Evolutionary conservation across 2,113 vertebrate species (phyloP).

Genomic region (Cathartes aura): DNA sequence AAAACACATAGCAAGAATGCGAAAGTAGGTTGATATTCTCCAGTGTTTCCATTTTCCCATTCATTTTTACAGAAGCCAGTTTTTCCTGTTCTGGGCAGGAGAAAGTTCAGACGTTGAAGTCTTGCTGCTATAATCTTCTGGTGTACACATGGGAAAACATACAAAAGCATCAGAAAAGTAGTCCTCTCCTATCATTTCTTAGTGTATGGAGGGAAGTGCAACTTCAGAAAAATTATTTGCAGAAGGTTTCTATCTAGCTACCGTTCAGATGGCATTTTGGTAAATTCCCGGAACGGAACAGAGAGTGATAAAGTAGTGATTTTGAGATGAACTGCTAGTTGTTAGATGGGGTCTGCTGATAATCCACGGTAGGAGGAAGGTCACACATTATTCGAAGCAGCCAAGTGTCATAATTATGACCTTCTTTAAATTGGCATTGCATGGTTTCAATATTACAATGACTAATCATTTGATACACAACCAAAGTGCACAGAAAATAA

Average conservation of each 20-base stretch:
- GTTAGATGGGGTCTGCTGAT: neutral
- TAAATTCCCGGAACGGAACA: neutral
- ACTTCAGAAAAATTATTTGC: neutral
- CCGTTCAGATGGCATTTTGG: neutral
- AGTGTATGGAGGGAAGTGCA: neutral
- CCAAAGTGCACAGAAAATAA: neutral
- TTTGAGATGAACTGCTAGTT: neutral
- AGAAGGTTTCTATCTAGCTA: neutral
- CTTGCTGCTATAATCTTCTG: neutral
- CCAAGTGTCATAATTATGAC: neutral
- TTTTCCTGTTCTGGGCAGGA: neutral
- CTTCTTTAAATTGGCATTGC: neutral
- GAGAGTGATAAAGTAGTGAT: neutral
- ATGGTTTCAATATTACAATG: neutral
- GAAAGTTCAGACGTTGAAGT: neutral
- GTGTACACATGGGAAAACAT: neutral
- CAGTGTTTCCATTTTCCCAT: neutral
- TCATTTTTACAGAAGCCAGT: neutral
- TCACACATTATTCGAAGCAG: neutral
- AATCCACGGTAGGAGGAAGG: neutral
- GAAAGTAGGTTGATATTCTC: neutral
- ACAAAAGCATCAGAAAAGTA: neutral
- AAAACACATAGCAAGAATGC: neutral
- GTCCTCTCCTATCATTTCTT: neutral
- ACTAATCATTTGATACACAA: neutral